Percentiles rank a stretch among this genome's conserved stretches.
phyloP scores from a whole-genome alignment of 2,888 invertebrate genomes.

The Melanostoma scalare region DNA sequence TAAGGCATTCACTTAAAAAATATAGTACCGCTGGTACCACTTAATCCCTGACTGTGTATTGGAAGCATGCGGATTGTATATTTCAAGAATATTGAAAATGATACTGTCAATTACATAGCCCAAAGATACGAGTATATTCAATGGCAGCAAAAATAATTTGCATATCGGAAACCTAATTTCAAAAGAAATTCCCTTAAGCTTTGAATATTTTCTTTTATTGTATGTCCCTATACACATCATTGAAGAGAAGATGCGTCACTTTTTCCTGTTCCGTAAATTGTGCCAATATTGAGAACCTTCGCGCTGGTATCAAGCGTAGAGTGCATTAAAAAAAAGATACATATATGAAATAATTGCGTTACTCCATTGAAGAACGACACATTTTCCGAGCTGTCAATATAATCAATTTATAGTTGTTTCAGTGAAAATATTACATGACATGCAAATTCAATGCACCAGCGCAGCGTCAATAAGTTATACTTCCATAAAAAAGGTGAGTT shows the following conservation, averaged over 20 bases:
- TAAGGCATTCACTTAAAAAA: too few relatives aligned
- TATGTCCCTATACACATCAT: not conserved
- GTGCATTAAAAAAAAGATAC: not conserved
- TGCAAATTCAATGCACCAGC: conserved; percentile 13
- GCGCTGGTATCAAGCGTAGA: not conserved
- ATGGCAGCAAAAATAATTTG: conserved; percentile 20
- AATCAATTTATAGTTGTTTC: conserved; percentile 48
- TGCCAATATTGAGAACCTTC: not conserved
- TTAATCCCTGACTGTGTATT: conserved; percentile 2
- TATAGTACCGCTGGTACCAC: not conserved
- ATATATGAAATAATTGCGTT: conserved; percentile 57
- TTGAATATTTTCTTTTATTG: conserved; percentile 13
- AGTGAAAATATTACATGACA: not conserved
- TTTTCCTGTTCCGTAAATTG: not conserved
- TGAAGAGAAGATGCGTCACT: not conserved
- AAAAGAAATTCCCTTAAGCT: conserved; percentile 28
- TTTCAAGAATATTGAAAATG: conserved; percentile 21
- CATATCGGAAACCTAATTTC: conserved; percentile 36
- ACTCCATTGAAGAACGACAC: conserved; percentile 41
- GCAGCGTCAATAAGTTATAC: not conserved
- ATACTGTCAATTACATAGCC: not conserved
- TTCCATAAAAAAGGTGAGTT: not conserved
- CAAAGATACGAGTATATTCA: not conserved
- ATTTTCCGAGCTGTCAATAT: conserved; percentile 56
- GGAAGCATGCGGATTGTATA: conserved; percentile 14